A percentile compares a stretch with the other conserved stretches of the same genome.
Conservation (phyloP, 2,797 vertebrate genomes). For the Heliangelus exortis region DNA sequence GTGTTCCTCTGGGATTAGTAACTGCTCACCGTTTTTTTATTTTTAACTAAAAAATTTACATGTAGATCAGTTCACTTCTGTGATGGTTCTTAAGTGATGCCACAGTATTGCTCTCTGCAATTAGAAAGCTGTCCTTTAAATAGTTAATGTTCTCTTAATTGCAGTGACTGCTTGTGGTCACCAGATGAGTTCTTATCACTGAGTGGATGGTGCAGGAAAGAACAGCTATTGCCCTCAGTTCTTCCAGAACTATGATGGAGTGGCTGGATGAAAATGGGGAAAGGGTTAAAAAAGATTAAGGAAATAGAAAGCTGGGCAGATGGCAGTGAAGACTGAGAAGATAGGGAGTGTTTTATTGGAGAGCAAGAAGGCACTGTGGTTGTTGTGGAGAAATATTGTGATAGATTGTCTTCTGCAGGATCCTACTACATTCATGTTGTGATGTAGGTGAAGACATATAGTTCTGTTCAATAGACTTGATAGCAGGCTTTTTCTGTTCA, state of each 20-base stretch:
- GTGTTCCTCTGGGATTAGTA: neutral
- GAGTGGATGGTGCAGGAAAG: neutral
- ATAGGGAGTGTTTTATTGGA: neutral
- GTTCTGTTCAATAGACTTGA: neutral
- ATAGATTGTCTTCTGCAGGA: neutral
- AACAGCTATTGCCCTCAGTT: neutral
- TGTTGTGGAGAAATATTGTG: neutral
- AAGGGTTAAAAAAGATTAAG: neutral
- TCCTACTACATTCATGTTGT: neutral
- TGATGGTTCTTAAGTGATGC: neutral
- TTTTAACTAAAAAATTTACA: neutral
- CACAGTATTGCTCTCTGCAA: neutral
- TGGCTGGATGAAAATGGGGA: neutral
- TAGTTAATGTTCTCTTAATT: slow-evolving; percentile 32
- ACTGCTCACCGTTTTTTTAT: neutral
- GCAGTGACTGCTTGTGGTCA: neutral
- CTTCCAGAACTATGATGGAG: neutral
- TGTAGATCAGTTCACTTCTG: neutral
- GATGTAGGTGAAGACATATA: neutral
- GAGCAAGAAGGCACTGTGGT: neutral
- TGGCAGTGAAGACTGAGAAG: neutral
- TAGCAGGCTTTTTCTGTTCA: neutral
- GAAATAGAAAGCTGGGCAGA: neutral
- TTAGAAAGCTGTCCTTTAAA: slow-evolving; percentile 8
- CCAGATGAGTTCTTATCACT: neutral